Evolutionary conservation across 2,888 invertebrate species (phyloP), one percentile per base, ranked within the genome.

Genomic region (Pristionchus exspectatus): DNA sequence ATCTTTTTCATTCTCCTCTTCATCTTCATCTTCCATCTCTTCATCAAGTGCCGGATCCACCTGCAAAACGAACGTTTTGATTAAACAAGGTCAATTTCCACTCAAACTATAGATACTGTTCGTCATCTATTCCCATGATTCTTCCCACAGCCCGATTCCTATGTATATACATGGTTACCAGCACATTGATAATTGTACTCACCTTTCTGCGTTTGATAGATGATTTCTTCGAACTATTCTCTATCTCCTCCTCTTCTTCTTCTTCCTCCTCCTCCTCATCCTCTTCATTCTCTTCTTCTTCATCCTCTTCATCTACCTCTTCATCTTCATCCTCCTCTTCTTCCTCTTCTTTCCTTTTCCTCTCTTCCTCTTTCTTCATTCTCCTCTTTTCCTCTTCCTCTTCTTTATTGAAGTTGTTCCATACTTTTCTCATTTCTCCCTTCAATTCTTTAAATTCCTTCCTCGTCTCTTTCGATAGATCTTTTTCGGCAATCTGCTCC

Each of bases 141-240:
- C 3, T 33, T 27, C 0, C 12, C 33, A 16, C 16, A 30, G 30
- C 16, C 5, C 56, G 21, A 16, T 56, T 18, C 21, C 69, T n/a
- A 77, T 5, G 10, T 77, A n/a, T n/a, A n/a, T 9, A 7, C 44
- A 50, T 3, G 9, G 5, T 10, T 50, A 7, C 10, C 4, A 50
- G 12, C 10, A 50, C 44, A 50, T 7, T 50, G 44, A 50, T 3
- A 50, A 50, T 50, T 50, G 3, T 50, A 50, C 44, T 50, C 10
- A 50, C 81, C 81, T 81, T 81, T n/a, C 12, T 54, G 50, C 81
- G 54, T 9, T 63, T 59, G 30, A 85, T 85, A 1, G 63, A 85
- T 1, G 14, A 33, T 33, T 21, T 38, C 30, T 38, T 85, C 85
- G 44, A 5, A 33, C 24, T 38, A 63, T 56, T 63, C n/a, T 85